Evolutionary conservation across 2,113 vertebrate genomes (phyloP), one percentile per base, ranked within the genome.

Genomic region (Martes martes): DNA sequence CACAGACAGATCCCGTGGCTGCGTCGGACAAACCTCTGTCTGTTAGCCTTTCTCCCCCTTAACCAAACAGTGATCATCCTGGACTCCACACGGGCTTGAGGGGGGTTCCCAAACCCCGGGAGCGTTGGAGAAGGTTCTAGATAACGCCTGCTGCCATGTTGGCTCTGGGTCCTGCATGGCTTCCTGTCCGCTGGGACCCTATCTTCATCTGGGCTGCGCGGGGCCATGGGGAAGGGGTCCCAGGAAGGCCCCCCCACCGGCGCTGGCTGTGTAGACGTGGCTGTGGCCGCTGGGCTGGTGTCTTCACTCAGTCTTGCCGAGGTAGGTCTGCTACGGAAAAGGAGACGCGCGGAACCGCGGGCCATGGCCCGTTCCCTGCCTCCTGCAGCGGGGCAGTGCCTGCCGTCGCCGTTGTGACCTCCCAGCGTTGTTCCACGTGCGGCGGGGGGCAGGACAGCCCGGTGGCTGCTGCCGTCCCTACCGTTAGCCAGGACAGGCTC

Each of bases 101-200:
- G 63, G 73, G 7, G 4, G 7, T 10, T 61, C 7, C 3, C 39
- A 18, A 3, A 16, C 2, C 1, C 14, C 63, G 11, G 15, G 33
- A 7, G 47, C 19, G 2, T 1, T 0, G 11, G 67, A 6, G 57
- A 16, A n/a, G 59, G 36, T 8, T 89, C 79, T 33, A 26, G 71
- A 31, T 4, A 4, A 26, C 4, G 1, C 10, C 21, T 0, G 0
- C 2, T 2, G 47, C 65, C 0, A 1, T 0, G 15, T 3, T 11
- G 42, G 31, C 50, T 65, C 36, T 7, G 14, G 45, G 14, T 28
- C 36, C 45, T 4, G 2, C 21, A 15, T 3, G 21, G 36, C 21
- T 2, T 9, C 14, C 0, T 0, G 0, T 36, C 55, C 1, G 3
- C 76, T 9, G 19, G 50, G 81, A 45, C 42, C 80, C 31, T 1